These are phyloP conservation scores for Circaetus cinerascens DNA, from an alignment of 2,113 vertebrate genomes.

Conservation along the genomic window DNA sequence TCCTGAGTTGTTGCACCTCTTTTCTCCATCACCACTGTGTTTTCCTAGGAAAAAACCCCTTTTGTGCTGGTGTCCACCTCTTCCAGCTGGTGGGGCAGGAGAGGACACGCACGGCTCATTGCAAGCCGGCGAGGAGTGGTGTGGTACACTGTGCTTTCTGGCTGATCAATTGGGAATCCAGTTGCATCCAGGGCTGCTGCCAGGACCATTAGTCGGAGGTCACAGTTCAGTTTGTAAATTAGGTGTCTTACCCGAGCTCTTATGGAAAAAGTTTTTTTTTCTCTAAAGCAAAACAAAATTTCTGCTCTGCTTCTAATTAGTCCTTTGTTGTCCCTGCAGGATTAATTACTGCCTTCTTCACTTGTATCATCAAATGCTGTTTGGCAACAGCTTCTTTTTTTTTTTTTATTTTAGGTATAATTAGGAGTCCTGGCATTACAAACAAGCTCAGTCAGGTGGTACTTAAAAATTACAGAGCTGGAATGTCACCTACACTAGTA, in stretches of 20 bases:
- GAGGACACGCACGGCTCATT: accelerated
- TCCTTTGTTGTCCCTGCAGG: conserved; percentile 47
- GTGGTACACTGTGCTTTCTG: neutral
- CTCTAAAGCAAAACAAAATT: neutral
- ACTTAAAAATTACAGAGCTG: neutral
- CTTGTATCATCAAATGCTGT: conserved; percentile 8
- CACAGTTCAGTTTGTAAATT: conserved; percentile 15
- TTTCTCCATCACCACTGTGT: neutral
- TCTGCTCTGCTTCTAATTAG: conserved; percentile 39
- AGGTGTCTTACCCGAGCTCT: neutral
- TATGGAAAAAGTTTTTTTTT: neutral
- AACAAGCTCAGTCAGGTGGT: neutral
- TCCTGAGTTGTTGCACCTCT: neutral
- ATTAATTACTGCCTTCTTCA: conserved; percentile 51
- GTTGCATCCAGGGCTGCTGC: neutral
- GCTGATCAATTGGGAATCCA: neutral
- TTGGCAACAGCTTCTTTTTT: conserved; percentile 2
- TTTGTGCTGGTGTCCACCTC: neutral
- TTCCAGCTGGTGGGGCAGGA: neutral
- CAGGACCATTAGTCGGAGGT: neutral
- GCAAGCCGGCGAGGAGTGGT: neutral
- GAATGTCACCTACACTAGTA: neutral
- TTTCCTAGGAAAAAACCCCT: neutral
- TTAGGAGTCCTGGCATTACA: neutral
- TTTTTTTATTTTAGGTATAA: neutral